Evolutionary conservation across 2,888 invertebrate genomes (phyloP), one percentile per base, ranked within the genome.

Genomic region (Hypomecis atomaria): DNA sequence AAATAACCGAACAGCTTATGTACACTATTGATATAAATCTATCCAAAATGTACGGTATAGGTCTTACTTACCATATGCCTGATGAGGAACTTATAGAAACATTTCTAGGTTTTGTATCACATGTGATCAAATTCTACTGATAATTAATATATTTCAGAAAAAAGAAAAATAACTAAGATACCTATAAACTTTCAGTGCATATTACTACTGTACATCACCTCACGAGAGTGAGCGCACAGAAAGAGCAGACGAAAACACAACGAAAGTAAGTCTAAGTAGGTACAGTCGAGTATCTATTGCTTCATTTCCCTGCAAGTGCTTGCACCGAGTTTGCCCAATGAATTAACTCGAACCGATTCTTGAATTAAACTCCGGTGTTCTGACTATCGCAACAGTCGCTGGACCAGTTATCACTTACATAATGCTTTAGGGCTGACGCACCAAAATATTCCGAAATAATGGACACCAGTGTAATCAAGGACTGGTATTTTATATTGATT

Each of bases 381-480:
- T 68, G 67, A 66, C 66, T 72, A 71, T 73, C 68, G 73, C 75
- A 76, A 74, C 71, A 60, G 65, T 48, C 40, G 44, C 67, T 44
- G 59, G 69, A 78, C 78, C 79, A 82, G 79, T 86, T 85, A 86
- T 80, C 84, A 85, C 83, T 87, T 86, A 82, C 80, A 82, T 83
- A 84, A 88, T 76, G 75, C 45, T 43, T 59, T 34, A 57, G 60
- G 65, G 47, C 34, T 44, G 6, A 11, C 57, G 34, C 60, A 45
- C 47, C 4, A 11, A 11, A 11, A 43, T 11, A 6, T 43, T n/a
- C 4, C 5, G 11, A 43, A 43, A 43, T 11, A 11, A 43, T 5
- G 6, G n/a, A 43, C 1, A 23, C 23, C 23, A 23, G 3, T 23
- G 23, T 23, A 23, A 23, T 23, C 23, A 23, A 23, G 23, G 23